These are phyloP conservation scores for Camponotus pennsylvanicus DNA, from an alignment of 1,140 invertebrate genomes.

Conservation along the genomic window DNA sequence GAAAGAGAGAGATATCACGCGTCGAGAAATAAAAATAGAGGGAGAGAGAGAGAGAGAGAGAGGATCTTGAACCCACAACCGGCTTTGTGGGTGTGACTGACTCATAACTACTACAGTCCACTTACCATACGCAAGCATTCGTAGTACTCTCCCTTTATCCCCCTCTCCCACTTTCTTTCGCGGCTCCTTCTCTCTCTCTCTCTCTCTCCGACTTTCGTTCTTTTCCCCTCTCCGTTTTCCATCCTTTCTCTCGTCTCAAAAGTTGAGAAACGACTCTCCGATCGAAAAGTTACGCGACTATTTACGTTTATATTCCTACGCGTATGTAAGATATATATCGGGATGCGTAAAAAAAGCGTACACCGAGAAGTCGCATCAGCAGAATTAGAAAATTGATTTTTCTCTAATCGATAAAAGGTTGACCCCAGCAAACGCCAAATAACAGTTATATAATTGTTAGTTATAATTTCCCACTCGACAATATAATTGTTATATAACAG, in stretches of 20 bases:
- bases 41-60: conserved; percentile 34
- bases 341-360: neutral
- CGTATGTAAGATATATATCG: neutral
- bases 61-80: conserved; percentile 85
- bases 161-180: neutral
- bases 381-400: neutral
- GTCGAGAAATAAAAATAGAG: neutral
- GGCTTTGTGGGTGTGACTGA: conserved; percentile 84
- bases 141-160: conserved; percentile 74
- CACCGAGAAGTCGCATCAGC: neutral
- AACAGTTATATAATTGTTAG: too few relatives aligned
- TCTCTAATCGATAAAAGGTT: too few relatives aligned
- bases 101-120: conserved; percentile 85
- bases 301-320: neutral
- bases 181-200: neutral
- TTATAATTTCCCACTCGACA: too few relatives aligned
- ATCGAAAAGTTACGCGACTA: neutral
- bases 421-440: too few relatives aligned
- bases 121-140: conserved; percentile 83
- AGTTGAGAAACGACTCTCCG: neutral
- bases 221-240: neutral
- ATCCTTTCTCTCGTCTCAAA: conserved; percentile 20
- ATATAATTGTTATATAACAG: too few relatives aligned
- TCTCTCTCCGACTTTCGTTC: too few relatives aligned
- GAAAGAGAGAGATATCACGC: neutral